phyloP scores from a whole-genome alignment of 2,797 vertebrate species.

The Champsocephalus esox region DNA sequence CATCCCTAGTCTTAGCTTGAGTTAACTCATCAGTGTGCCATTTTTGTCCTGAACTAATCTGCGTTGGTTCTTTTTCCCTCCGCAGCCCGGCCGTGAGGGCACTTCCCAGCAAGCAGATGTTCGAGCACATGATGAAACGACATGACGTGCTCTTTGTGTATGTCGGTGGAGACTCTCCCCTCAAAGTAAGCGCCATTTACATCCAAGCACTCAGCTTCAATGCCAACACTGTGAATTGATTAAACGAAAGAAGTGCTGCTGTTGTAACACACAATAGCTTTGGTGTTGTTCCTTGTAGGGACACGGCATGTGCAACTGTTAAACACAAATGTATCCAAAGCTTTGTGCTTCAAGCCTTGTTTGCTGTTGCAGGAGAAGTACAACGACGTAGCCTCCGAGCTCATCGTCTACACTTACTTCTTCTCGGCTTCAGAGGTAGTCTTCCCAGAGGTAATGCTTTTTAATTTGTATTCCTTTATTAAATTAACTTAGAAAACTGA shows the following conservation, averaged over 20 bases:
- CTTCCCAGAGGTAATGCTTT: constrained; percentile 90
- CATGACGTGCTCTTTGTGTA: constrained; percentile 95
- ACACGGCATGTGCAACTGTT: constrained; percentile 16
- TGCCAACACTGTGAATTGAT: constrained; percentile 35
- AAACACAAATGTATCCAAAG: constrained; percentile 4
- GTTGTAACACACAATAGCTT: background rate
- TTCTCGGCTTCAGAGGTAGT: constrained; percentile 95
- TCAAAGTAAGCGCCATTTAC: constrained; percentile 87
- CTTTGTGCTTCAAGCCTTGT: constrained; percentile 21
- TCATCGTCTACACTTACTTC: constrained; percentile 98
- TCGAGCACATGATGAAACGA: constrained; percentile 93
- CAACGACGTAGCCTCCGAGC: constrained; percentile 93
- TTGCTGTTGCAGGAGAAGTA: constrained; percentile 92
- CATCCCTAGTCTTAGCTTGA: background rate
- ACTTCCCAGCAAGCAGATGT: constrained; percentile 96
- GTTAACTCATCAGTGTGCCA: background rate
- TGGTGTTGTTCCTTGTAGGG: background rate
- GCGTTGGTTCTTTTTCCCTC: constrained; percentile 6
- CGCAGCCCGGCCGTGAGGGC: constrained; percentile 92
- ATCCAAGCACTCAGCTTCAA: background rate
- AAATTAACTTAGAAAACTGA: constrained; percentile 5
- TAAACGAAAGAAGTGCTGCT: constrained; percentile 9
- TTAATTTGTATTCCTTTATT: constrained; percentile 7
- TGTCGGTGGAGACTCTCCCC: constrained; percentile 93
- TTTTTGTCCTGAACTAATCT: constrained; percentile 12